Evolutionary conservation across 2,113 vertebrate species (phyloP).

Genomic region (Periophthalmodon schlosseri): DNA sequence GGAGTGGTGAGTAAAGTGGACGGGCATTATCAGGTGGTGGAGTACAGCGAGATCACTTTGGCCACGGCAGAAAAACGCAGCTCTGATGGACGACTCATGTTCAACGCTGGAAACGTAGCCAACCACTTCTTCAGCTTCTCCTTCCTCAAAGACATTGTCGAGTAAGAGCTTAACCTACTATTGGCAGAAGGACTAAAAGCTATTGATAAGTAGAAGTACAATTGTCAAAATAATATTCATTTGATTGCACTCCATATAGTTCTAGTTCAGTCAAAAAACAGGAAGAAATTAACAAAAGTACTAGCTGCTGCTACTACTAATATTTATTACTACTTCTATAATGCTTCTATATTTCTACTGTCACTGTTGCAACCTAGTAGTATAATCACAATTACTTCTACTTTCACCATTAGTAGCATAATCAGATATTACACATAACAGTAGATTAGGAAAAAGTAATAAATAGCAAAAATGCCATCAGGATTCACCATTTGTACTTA

Average conservation of each 20-base stretch:
- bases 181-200: neutral
- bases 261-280: no score
- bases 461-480: no score
- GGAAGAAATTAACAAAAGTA: no score
- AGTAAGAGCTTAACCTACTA: conserved; percentile 74
- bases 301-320: no score
- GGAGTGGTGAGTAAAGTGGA: conserved; percentile 94
- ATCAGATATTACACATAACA: no score
- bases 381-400: no score
- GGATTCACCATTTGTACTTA: neutral
- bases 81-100: conserved; percentile 86
- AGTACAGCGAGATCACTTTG: conserved; percentile 96
- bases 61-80: conserved; percentile 87
- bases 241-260: neutral
- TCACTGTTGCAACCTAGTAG: no score
- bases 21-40: conserved; percentile 91
- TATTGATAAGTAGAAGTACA: neutral
- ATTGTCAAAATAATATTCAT: neutral
- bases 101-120: conserved; percentile 91
- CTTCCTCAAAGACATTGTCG: conserved; percentile 88
- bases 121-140: conserved; percentile 93
- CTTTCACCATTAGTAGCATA: no score
- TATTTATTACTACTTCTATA: neutral
- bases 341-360: no score
- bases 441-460: no score